These are phyloP conservation scores for Tinamus guttatus DNA, from an alignment of 2,113 vertebrate genomes.

Conservation along the genomic window DNA sequence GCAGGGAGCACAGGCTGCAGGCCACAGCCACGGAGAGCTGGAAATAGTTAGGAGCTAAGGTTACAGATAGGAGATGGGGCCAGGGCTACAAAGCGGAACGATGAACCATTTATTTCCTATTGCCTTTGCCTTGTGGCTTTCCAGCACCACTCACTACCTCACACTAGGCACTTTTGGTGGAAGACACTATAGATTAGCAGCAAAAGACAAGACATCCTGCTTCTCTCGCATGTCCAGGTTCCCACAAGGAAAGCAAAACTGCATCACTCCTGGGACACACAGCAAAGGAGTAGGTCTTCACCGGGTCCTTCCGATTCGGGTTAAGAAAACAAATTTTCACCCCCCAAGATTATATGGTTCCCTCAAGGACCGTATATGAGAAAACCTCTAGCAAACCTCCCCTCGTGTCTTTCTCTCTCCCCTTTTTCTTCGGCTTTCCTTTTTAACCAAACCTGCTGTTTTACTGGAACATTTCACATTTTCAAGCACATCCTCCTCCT, in stretches of 20 bases:
- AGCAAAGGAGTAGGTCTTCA: not conserved
- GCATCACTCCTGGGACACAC: not conserved
- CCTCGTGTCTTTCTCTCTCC: too few species aligned
- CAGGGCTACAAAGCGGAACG: not conserved
- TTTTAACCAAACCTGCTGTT: not conserved
- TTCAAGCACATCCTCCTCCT: not conserved
- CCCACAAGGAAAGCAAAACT: constrained; percentile 33
- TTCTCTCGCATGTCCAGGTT: not conserved
- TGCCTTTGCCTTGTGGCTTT: not conserved
- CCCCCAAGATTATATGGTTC: not conserved
- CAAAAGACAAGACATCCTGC: not conserved
- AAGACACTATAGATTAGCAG: not conserved
- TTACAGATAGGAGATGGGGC: not conserved
- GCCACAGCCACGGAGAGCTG: not conserved
- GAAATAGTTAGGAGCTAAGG: not conserved
- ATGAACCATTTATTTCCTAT: not conserved
- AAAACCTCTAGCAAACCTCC: not conserved
- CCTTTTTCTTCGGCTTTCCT: not conserved
- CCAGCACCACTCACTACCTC: not conserved
- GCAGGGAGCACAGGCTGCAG: not conserved
- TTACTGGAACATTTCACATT: not conserved
- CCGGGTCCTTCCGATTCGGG: not conserved
- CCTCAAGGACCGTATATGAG: rapidly evolving
- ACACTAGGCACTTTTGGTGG: not conserved
- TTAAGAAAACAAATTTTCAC: not conserved